Evolutionary conservation across 2,113 vertebrate genomes (phyloP).

Genomic region (Nipponia nippon): DNA sequence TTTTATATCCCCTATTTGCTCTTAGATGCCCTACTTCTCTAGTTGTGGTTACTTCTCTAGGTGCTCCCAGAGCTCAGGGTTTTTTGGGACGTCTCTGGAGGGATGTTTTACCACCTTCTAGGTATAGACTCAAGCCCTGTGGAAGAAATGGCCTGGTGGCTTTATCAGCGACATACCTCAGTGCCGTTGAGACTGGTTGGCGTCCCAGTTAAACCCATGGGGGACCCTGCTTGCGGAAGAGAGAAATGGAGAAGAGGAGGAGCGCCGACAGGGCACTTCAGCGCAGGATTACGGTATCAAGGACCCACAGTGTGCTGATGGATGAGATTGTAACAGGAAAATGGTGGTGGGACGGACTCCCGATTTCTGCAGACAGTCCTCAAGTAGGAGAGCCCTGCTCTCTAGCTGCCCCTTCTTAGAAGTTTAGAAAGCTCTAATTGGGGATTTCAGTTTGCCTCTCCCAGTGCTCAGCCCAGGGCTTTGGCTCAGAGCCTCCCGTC

Average conservation of each 20-base stretch:
- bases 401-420: accelerated
- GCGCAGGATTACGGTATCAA: background rate
- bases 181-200: background rate
- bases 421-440: background rate
- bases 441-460: background rate
- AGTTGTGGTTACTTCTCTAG: background rate
- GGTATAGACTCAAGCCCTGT: background rate
- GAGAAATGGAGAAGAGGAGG: background rate
- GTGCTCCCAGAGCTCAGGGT: background rate
- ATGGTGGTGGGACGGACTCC: background rate
- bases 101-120: background rate
- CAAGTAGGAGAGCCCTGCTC: background rate
- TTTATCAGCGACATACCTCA: background rate
- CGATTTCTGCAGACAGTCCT: background rate
- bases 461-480: background rate
- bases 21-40: no score
- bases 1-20: background rate
- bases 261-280: background rate
- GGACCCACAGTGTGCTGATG: background rate
- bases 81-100: background rate
- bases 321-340: background rate
- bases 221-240: background rate
- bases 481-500: background rate
- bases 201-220: background rate
- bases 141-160: background rate